Percentiles rank a stretch among this genome's conserved stretches.
Conservation (phyloP, 2,797 vertebrate genomes). For the Vipera latastei region DNA sequence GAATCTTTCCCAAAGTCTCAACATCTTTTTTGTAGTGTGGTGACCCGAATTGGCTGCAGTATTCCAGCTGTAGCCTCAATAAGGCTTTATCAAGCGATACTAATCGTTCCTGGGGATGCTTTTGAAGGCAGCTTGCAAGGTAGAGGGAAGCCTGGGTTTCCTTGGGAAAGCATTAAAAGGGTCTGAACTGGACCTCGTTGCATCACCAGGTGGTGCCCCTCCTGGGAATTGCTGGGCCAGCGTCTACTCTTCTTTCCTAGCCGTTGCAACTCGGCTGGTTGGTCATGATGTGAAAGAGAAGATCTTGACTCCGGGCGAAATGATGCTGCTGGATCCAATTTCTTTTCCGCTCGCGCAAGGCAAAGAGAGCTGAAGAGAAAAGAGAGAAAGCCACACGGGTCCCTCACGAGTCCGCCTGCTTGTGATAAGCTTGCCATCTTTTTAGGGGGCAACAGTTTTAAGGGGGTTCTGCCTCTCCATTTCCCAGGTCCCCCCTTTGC, state of each 20-base stretch:
- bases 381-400: neutral
- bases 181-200: slow-evolving; percentile 7
- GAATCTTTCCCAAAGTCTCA: no score
- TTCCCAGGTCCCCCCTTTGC: neutral
- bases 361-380: no score
- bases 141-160: neutral
- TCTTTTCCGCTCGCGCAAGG: neutral
- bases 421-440: neutral
- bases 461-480: neutral
- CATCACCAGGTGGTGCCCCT: neutral
- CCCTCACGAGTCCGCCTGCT: no score
- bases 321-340: no score
- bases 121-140: neutral
- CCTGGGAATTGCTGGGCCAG: neutral
- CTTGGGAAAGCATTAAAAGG: neutral
- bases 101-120: no score
- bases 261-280: neutral
- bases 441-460: neutral
- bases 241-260: neutral
- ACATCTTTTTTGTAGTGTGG: no score
- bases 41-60: no score
- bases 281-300: neutral
- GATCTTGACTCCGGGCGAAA: no score
- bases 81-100: no score
- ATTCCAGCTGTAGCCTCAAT: no score